Conservation (phyloP, 2,113 vertebrate genomes). For the Chrysochloris asiatica region DNA sequence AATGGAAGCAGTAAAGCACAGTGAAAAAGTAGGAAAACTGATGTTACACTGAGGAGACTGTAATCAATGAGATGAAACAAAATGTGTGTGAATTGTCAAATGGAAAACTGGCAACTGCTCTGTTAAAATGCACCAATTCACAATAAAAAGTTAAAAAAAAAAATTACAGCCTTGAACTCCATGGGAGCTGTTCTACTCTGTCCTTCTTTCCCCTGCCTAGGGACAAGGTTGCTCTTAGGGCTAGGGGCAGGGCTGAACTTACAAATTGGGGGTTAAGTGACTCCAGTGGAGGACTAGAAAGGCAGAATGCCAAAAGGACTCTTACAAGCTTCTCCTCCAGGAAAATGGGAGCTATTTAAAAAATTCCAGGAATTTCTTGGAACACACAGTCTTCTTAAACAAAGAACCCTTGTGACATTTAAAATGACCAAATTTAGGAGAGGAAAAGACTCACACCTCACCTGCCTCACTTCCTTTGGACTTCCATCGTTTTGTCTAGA, state of each 20-base stretch:
- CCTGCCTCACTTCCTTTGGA: slow-evolving; percentile 24
- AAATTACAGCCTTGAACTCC: no score
- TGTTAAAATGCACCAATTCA: no score
- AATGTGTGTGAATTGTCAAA: no score
- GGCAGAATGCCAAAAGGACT: slow-evolving; percentile 39
- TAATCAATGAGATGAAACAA: no score
- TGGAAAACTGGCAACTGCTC: no score
- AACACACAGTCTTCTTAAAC: slow-evolving; percentile 41
- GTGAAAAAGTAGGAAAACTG: no score
- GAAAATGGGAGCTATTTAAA: slow-evolving; percentile 67
- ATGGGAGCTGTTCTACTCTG: no score
- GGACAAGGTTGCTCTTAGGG: not conserved
- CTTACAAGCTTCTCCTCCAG: slow-evolving; percentile 59
- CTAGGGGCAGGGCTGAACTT: not conserved
- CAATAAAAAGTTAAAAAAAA: no score
- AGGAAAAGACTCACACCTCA: slow-evolving; percentile 56
- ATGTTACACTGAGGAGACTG: no score
- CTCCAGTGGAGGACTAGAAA: not conserved
- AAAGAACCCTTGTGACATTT: slow-evolving; percentile 68
- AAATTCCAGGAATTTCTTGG: slow-evolving; percentile 63
- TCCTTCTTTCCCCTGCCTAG: not conserved
- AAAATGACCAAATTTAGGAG: slow-evolving; percentile 33
- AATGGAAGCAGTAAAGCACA: no score
- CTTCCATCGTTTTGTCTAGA: slow-evolving; percentile 22
- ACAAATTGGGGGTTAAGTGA: slow-evolving; percentile 37